Evolutionary conservation across 2,888 invertebrate species (phyloP).

Genomic region (Calameuta idolon): DNA sequence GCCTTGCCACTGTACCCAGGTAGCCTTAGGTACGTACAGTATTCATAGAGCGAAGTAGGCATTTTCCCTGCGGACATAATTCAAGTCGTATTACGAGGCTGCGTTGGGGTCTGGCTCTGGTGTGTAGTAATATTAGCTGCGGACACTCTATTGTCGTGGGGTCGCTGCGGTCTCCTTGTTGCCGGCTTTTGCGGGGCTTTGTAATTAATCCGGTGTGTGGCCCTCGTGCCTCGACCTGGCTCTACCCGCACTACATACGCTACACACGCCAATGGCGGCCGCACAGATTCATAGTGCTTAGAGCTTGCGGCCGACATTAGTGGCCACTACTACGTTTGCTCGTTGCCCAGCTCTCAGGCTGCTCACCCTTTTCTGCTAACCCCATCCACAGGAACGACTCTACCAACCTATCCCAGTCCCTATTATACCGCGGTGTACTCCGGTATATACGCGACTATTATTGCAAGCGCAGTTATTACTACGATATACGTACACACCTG

Average conservation of each 20-base stretch:
- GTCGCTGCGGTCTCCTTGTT: conserved; percentile 41
- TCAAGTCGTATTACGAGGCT: conserved; percentile 37
- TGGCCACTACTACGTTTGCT: conserved; percentile 17
- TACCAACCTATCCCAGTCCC: neutral
- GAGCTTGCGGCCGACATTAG: conserved; percentile 34
- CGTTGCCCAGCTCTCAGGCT: neutral
- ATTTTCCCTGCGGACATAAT: conserved; percentile 35
- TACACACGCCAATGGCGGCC: conserved; percentile 19
- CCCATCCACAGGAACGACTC: neutral
- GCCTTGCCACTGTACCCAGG: neutral
- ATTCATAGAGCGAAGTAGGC: conserved; percentile 14
- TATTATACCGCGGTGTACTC: neutral
- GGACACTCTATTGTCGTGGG: conserved; percentile 41
- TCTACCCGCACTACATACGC: conserved; percentile 19
- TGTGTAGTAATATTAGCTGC: conserved; percentile 40
- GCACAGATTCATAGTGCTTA: conserved; percentile 31
- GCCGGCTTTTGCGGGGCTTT: conserved; percentile 40
- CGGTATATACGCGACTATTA: neutral
- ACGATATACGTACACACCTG: neutral
- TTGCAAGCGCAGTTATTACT: conserved; percentile 2
- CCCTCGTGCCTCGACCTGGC: conserved; percentile 23
- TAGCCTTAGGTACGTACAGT: neutral
- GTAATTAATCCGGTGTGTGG: conserved; percentile 42
- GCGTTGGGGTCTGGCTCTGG: conserved; percentile 21
- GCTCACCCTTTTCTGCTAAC: neutral